phyloP scores from a whole-genome alignment of 2,113 vertebrate species.

The Varanus komodoensis region DNA sequence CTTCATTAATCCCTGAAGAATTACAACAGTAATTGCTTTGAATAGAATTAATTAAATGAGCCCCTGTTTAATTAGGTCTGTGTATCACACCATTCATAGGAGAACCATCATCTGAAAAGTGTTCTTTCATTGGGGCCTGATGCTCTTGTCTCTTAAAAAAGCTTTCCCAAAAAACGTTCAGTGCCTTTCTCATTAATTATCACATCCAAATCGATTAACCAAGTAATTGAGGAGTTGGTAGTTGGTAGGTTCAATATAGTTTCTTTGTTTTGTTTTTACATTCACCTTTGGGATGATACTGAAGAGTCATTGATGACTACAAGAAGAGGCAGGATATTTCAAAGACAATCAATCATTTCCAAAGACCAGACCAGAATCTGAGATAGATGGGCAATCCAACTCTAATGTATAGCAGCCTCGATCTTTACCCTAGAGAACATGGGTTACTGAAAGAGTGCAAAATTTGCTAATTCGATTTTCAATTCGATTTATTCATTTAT shows the following conservation, averaged over 20 bases:
- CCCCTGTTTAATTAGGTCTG: conserved; percentile 28
- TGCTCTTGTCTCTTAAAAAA: not conserved
- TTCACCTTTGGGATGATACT: not conserved
- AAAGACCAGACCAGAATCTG: not conserved
- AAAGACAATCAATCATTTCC: not conserved
- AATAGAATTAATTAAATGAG: conserved; percentile 30
- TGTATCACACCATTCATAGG: not conserved
- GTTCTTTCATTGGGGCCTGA: not conserved
- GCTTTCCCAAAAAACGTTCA: not conserved
- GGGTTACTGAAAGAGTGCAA: no score
- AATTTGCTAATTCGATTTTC: no score
- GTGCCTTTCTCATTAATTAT: conserved; percentile 12
- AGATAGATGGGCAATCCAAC: not conserved
- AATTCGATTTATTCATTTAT: no score
- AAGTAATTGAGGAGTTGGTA: conserved; percentile 1
- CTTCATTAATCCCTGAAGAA: conserved; percentile 21
- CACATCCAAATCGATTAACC: conserved; percentile 17
- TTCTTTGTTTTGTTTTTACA: not conserved
- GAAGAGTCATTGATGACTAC: not conserved
- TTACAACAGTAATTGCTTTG: conserved; percentile 9
- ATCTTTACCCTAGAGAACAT: not conserved
- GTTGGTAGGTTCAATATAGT: not conserved
- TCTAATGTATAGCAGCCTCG: not conserved
- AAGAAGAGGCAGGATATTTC: not conserved
- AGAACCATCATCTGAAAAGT: not conserved